These are phyloP conservation scores for Melipona bicolor DNA, from an alignment of 2,888 invertebrate species.

Conservation along the genomic window DNA sequence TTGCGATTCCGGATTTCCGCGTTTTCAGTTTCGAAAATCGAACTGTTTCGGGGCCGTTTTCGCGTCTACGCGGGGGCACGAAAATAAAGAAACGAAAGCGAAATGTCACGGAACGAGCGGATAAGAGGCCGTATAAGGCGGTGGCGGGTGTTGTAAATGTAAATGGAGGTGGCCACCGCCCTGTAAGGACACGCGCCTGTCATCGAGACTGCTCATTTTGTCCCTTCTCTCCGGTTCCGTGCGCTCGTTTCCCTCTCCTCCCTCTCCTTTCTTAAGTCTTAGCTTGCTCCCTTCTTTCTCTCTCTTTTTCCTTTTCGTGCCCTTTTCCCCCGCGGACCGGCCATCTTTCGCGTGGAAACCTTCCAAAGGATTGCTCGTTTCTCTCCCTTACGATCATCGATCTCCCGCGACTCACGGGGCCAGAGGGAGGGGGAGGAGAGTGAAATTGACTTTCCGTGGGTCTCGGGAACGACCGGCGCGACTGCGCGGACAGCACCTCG, in stretches of 20 bases:
- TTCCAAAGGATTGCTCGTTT: conserved; percentile 51
- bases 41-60: conserved; percentile 30
- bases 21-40: conserved; percentile 18
- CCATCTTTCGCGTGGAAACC: conserved; percentile 50
- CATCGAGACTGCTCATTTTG: conserved; percentile 72
- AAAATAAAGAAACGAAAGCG: conserved; percentile 68
- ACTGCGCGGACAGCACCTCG: not conserved
- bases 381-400: conserved; percentile 54
- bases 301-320: not conserved
- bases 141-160: conserved; percentile 77
- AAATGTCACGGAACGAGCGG: conserved; percentile 74
- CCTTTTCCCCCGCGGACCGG: not conserved
- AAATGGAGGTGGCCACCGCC: conserved; percentile 75
- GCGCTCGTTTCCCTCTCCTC: conserved; percentile 8
- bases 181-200: conserved; percentile 78
- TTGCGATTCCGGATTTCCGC: conserved; percentile 43
- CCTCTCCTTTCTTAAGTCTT: not conserved
- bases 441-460: conserved; percentile 49
- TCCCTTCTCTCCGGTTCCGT: conserved; percentile 33
- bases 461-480: not conserved
- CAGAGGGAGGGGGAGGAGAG: conserved; percentile 1
- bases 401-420: conserved; percentile 25
- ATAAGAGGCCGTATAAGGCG: conserved; percentile 75
- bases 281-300: not conserved
- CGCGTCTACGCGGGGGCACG: conserved; percentile 47